These are phyloP conservation scores for Danio jaintianensis DNA, from an alignment of 2,797 vertebrate species.

Conservation along the genomic window DNA sequence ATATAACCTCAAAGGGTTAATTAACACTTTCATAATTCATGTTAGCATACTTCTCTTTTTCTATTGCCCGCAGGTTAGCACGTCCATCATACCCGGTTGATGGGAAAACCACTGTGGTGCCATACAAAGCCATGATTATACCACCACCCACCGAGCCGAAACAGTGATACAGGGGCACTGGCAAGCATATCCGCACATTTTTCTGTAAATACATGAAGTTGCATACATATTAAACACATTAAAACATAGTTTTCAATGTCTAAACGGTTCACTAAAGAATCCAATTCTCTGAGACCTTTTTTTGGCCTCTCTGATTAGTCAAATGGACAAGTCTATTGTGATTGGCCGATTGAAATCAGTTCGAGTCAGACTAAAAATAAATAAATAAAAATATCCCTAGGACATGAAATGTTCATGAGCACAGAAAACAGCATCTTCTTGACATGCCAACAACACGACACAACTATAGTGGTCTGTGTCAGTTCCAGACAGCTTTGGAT, in stretches of 20 bases:
- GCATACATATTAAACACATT: background rate
- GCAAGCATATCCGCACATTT: slow-evolving; percentile 74
- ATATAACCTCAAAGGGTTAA: too few species aligned
- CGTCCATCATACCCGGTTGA: slow-evolving; percentile 81
- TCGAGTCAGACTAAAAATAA: too few species aligned
- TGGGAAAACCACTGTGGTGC: slow-evolving; percentile 80
- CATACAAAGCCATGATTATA: slow-evolving; percentile 82
- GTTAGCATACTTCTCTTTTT: slow-evolving; percentile 84
- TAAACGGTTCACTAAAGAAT: background rate
- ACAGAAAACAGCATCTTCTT: too few species aligned
- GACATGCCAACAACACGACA: too few species aligned
- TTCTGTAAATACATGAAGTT: slow-evolving; percentile 61
- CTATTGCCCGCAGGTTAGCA: slow-evolving; percentile 80
- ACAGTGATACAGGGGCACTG: slow-evolving; percentile 91
- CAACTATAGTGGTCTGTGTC: too few species aligned
- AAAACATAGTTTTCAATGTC: background rate
- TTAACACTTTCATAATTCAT: background rate
- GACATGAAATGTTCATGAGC: too few species aligned
- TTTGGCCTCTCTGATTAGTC: too few species aligned
- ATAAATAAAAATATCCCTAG: too few species aligned
- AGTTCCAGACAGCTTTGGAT: too few species aligned
- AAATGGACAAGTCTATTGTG: too few species aligned
- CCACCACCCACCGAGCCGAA: slow-evolving; percentile 87
- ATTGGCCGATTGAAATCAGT: too few species aligned
- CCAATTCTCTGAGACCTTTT: too few species aligned